Conservation (phyloP, 2,888 invertebrate species). For the Tillus elongatus region DNA sequence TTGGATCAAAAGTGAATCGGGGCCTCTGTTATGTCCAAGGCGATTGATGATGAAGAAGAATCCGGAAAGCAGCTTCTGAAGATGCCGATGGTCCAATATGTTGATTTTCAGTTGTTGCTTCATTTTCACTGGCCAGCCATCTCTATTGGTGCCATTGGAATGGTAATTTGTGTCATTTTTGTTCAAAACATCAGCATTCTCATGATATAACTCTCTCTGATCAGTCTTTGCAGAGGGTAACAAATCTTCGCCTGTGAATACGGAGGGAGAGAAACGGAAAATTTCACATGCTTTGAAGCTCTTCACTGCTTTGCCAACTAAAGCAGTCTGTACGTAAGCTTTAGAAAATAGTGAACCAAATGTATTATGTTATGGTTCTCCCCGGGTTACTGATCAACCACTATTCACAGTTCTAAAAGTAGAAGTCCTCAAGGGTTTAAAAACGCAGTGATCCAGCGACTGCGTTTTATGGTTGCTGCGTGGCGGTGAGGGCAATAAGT, state of each 20-base stretch:
- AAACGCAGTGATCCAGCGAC: neutral
- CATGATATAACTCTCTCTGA: constrained; percentile 4
- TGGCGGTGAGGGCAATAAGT: neutral
- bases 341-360: constrained; percentile 6
- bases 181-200: constrained; percentile 2
- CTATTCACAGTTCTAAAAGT: constrained; percentile 1
- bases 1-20: neutral
- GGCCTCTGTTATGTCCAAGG: neutral
- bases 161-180: constrained; percentile 3
- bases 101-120: too few relatives aligned
- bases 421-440: neutral
- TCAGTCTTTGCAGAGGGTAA: constrained; percentile 7
- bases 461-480: constrained; percentile 2
- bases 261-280: constrained; percentile 1
- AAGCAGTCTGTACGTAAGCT: constrained; percentile 7
- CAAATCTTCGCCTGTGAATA: constrained; percentile 8
- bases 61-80: constrained; percentile 4
- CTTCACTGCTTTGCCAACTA: constrained; percentile 8
- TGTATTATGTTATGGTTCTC: constrained; percentile 3
- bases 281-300: constrained; percentile 8
- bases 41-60: constrained; percentile 2
- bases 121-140: too few relatives aligned
- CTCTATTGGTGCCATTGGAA: too few relatives aligned
- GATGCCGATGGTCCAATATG: neutral
- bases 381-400: constrained; percentile 4